These are phyloP conservation scores for Dione juno DNA, from an alignment of 2,888 invertebrate genomes.

Conservation along the genomic window DNA sequence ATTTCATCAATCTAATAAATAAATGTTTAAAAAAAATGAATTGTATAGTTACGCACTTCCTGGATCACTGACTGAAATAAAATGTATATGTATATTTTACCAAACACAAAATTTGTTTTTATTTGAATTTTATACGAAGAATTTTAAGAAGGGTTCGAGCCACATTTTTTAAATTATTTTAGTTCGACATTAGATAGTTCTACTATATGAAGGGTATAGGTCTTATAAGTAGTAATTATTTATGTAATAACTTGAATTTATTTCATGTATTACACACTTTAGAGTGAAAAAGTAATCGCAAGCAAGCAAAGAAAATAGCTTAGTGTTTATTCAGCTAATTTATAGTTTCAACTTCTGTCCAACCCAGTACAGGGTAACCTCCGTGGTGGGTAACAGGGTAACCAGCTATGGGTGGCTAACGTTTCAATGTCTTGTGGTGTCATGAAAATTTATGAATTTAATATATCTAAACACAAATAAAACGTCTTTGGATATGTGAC, in stretches of 20 bases:
- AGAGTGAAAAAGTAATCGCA: not conserved
- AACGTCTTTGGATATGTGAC: not conserved
- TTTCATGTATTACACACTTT: no score
- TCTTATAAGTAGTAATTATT: no score
- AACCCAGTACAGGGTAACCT: constrained; percentile 2
- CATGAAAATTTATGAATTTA: not conserved
- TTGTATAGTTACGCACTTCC: constrained; percentile 52
- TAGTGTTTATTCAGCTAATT: constrained; percentile 13
- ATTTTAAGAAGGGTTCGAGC: not conserved
- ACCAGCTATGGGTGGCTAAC: not conserved
- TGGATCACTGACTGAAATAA: constrained; percentile 51
- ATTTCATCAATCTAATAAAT: not conserved
- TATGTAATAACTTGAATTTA: no score
- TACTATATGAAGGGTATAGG: no score
- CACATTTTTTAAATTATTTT: no score
- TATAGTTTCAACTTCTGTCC: constrained; percentile 16
- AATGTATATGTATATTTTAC: constrained; percentile 28
- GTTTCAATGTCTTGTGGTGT: not conserved
- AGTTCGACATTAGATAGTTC: no score
- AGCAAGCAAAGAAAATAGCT: not conserved
- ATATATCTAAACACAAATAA: not conserved
- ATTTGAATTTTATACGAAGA: not conserved
- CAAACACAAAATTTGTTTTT: not conserved
- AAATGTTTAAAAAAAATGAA: constrained; percentile 1
- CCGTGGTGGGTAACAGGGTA: not conserved